Evolutionary conservation across 2,888 invertebrate species (phyloP), one percentile per base, ranked within the genome.

Genomic region (Cheilosia vernalis): DNA sequence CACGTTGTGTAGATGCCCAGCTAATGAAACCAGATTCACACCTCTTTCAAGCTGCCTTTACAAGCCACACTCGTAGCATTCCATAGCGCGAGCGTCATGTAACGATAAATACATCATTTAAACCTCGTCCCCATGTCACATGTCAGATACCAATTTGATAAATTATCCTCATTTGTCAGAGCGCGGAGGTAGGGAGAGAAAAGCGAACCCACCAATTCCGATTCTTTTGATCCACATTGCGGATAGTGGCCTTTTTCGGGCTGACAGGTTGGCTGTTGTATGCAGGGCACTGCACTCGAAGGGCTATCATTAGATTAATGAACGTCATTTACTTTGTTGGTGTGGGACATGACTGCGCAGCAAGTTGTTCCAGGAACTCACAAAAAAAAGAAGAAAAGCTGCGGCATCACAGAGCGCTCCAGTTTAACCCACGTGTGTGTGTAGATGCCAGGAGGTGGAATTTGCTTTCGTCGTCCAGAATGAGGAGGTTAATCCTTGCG

Each of bases 241-340:
- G 80, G 80, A 79, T 79, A 63, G 58, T 80, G 80, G 76, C 42
- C 61, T 70, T 73, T 73, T 61, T 56, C 55, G 58, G 70, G 70
- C 70, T 81, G 85, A 81, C 85, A 85, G 81, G 85, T 85, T 85
- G 84, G 37, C 33, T 37, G 17, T 19, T 27, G 47, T 19, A 63
- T 42, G 33, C 47, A 56, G 37, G 30, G 37, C 73, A 55, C 44
- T 70, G 60, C 80, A 74, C 63, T 79, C 84, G 47, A 51, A 81
- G 76, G 85, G 81, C 81, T 85, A 77, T 85, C 85, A 85, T 85
- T 85, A 85, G 85, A 85, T 85, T 85, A 85, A 85, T 85, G 85
- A 85, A 81, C 85, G 85, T 85, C 85, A 85, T 85, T 85, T 85
- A 70, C 76, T 72, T 67, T 76, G 61, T 51, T 85, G 81, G 85